A percentile compares a stretch with the other conserved stretches of the same genome.
Conservation (phyloP, 2,797 vertebrate genomes). For the Lepus oiostolus region DNA sequence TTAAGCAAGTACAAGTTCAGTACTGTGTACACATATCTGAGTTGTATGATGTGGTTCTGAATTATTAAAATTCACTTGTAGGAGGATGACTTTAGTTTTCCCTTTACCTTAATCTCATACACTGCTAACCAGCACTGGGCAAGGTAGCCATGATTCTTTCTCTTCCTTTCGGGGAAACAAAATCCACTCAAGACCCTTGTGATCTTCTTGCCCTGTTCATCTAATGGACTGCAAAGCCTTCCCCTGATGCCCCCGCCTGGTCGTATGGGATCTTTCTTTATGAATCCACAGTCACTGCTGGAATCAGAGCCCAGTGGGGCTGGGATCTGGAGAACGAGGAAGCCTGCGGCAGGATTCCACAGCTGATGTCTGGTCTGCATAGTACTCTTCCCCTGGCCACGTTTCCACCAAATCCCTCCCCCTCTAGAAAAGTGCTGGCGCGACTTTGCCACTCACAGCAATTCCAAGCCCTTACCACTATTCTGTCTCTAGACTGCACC, state of each 20-base stretch:
- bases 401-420: background rate
- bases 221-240: background rate
- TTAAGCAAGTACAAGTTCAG: constrained; percentile 47
- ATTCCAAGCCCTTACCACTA: background rate
- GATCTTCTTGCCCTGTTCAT: background rate
- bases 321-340: background rate
- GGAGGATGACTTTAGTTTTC: background rate
- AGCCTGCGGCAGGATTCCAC: background rate
- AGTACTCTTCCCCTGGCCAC: background rate
- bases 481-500: background rate
- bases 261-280: background rate
- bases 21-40: background rate
- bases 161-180: background rate
- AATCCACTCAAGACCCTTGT: background rate
- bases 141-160: background rate
- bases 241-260: background rate
- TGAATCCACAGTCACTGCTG: background rate
- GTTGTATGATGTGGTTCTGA: background rate
- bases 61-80: background rate
- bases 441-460: background rate
- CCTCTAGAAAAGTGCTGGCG: background rate
- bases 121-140: background rate
- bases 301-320: background rate
- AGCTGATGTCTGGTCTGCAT: background rate
- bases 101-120: background rate